Base-by-base conservation (phyloP, 2,113 vertebrate species). In the Paramisgurnus dabryanus region DNA sequence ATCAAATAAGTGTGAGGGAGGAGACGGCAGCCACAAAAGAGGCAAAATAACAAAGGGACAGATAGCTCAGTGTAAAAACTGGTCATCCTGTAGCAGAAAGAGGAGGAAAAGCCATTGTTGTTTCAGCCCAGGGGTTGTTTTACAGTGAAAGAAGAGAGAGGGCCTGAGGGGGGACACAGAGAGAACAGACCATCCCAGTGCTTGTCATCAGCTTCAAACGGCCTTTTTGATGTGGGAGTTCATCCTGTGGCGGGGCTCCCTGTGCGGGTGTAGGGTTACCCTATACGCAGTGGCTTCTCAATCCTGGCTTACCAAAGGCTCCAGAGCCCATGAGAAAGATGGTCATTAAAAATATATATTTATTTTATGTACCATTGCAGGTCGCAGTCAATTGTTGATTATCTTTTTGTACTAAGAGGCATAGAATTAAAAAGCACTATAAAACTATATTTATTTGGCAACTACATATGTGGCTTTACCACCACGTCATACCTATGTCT, bases 181-280 rank as follows among this genome's bases (percentile, higher is more conserved):
- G 76, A 81, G 85, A 67, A 85, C 87, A 85, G 87, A 84, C 67
- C 87, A 64, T 89, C 87, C 89, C 88, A 80, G 72, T 84, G 86
- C 82, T 86, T 90, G 91, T 91, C 89, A 91, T 91, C 89, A 86
- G 89, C 89, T 90, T 92, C 88, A 91, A 91, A 90, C 85, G 68
- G 85, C 66, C 82, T 73, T 84, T 92, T 92, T 92, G 89, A 93
- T 89, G 90, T 89, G 86, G 82, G 83, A 83, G 86, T 80, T 85
- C 85, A 83, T 88, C 84, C 78, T 83, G 82, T 86, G 82, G 77
- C 73, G 76, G 82, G 81, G 84, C 84, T 90, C 81, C 83, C 82
- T 72, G 66, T 80, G 83, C 83, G 82, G 88, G 88, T 92, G 83
- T 92, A 89, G 78, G 84, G 88, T 92, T 93, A 90, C 90, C 79